Evolutionary conservation across 2,888 invertebrate genomes (phyloP).

Genomic region (Eupithecia tripunctaria): DNA sequence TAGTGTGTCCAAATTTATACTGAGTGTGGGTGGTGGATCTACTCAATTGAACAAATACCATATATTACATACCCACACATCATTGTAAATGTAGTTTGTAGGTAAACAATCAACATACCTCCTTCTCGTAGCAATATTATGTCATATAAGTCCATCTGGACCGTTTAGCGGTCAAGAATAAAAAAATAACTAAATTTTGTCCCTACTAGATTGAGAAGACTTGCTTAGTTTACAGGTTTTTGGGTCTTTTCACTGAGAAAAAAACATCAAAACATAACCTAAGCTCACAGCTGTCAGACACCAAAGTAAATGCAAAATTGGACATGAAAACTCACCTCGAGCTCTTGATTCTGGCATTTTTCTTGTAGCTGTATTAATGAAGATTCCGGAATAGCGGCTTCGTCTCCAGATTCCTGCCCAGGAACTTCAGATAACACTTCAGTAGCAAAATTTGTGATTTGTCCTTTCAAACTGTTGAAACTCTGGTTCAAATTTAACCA

Average conservation of each 20-base stretch:
- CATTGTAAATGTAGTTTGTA: neutral
- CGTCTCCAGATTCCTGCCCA: constrained; percentile 74
- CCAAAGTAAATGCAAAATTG: constrained; percentile 35
- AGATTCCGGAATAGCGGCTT: constrained; percentile 51
- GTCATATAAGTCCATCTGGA: neutral
- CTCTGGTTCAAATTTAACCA: constrained; percentile 88
- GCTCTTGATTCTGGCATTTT: constrained; percentile 84
- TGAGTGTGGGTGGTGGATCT: constrained; percentile 10
- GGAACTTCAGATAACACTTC: constrained; percentile 93
- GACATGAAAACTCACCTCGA: constrained; percentile 80
- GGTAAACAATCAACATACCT: constrained; percentile 6
- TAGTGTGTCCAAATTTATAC: neutral
- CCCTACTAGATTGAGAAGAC: neutral
- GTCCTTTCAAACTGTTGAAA: constrained; percentile 91
- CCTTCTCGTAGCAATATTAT: neutral
- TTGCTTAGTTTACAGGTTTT: neutral
- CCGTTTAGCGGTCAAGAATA: neutral
- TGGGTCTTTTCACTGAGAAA: constrained; percentile 18
- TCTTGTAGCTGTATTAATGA: constrained; percentile 81
- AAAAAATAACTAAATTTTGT: neutral
- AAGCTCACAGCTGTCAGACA: constrained; percentile 63
- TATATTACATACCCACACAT: constrained; percentile 5
- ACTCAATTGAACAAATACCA: constrained; percentile 29
- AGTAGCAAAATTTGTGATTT: constrained; percentile 94
- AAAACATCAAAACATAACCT: constrained; percentile 79